Evolutionary conservation across 1,140 invertebrate species (phyloP).

Genomic region (Atta texana): DNA sequence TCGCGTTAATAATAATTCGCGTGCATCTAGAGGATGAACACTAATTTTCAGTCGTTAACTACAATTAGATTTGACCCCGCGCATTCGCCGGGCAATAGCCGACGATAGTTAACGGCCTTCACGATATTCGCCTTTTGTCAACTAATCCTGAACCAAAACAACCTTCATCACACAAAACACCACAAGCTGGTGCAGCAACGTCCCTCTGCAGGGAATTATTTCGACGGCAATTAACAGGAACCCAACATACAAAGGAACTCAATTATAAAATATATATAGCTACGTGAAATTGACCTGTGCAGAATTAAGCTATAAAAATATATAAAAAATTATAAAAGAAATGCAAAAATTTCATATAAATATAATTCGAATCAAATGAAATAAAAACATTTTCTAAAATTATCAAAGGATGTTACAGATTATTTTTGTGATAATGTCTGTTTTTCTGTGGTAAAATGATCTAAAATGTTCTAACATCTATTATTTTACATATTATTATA

Average conservation of each 20-base stretch:
- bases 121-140: slow-evolving; percentile 59
- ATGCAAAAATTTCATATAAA: neutral
- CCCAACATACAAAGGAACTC: slow-evolving; percentile 35
- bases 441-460: neutral
- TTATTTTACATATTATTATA: neutral
- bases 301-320: neutral
- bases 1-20: slow-evolving; percentile 74
- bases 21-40: slow-evolving; percentile 65
- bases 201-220: slow-evolving; percentile 43
- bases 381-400: neutral
- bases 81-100: slow-evolving; percentile 50
- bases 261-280: slow-evolving; percentile 39
- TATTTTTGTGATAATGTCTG: neutral
- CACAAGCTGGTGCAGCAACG: neutral
- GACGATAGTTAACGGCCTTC: slow-evolving; percentile 62
- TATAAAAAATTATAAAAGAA: neutral
- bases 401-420: neutral
- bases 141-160: slow-evolving; percentile 53
- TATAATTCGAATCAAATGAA: neutral
- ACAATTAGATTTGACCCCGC: slow-evolving; percentile 73
- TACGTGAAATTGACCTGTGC: neutral
- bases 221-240: slow-evolving; percentile 49
- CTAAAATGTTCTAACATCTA: neutral
- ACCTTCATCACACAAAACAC: slow-evolving; percentile 38
- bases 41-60: slow-evolving; percentile 75